Percentiles rank a stretch among this genome's conserved stretches.
phyloP scores from a whole-genome alignment of 2,113 vertebrate genomes.

The Brachyhypopomus occidentalis region DNA sequence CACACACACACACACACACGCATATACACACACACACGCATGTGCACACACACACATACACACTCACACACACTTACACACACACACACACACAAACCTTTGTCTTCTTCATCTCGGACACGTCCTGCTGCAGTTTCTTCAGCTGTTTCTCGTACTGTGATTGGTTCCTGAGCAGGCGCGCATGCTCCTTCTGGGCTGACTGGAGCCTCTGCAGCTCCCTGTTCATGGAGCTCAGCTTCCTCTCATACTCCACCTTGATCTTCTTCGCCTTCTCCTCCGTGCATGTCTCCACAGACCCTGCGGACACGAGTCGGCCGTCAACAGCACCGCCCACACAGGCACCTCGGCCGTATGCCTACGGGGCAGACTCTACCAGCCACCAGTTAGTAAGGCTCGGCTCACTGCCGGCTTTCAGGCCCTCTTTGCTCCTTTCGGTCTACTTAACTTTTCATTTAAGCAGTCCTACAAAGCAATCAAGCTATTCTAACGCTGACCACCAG shows the following conservation, averaged over 20 bases:
- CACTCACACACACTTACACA: too few species aligned
- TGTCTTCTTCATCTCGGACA: slow-evolving; percentile 97
- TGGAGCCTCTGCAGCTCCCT: slow-evolving; percentile 95
- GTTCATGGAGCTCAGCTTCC: slow-evolving; percentile 94
- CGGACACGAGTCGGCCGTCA: background rate
- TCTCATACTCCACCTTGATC: slow-evolving; percentile 91
- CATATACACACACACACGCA: too few species aligned
- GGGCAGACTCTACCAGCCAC: too few species aligned
- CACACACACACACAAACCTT: slow-evolving; percentile 73
- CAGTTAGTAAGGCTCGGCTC: too few species aligned
- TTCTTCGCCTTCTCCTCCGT: slow-evolving; percentile 97
- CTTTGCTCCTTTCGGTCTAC: background rate
- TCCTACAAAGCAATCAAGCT: background rate
- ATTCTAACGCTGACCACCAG: background rate
- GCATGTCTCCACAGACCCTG: slow-evolving; percentile 90
- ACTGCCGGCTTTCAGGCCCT: too few species aligned
- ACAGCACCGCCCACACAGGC: too few species aligned
- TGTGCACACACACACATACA: too few species aligned
- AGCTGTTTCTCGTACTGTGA: slow-evolving; percentile 97
- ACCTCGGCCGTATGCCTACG: too few species aligned
- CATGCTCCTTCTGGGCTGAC: slow-evolving; percentile 93
- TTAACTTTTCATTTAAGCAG: background rate
- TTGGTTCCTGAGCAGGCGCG: slow-evolving; percentile 92
- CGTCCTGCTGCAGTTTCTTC: slow-evolving; percentile 92
- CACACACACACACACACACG: too few species aligned